Conservation (phyloP, 2,888 invertebrate genomes). For the Synergus japonicus region DNA sequence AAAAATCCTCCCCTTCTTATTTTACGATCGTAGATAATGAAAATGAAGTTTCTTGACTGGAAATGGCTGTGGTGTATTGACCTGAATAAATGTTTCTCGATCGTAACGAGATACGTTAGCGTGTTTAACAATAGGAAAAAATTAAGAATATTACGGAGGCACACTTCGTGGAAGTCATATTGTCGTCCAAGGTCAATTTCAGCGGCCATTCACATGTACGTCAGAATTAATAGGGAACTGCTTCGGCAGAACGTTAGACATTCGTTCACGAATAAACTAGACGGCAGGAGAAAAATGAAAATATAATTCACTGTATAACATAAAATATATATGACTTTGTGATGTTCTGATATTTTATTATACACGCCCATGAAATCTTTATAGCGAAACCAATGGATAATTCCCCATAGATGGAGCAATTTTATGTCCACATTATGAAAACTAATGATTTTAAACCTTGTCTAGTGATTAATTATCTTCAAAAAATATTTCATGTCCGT, state of each 20-base stretch:
- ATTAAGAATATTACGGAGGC: conserved; percentile 40
- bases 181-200: conserved; percentile 40
- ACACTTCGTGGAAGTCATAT: conserved; percentile 39
- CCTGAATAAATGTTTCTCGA: background rate
- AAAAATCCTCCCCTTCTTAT: background rate
- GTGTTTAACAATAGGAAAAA: conserved; percentile 24
- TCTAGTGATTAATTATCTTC: background rate
- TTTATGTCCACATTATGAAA: background rate
- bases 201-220: conserved; percentile 37
- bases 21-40: background rate
- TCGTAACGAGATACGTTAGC: conserved; percentile 6
- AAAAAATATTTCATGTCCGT: background rate
- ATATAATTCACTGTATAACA: background rate
- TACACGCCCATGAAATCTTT: background rate
- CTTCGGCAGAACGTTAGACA: conserved; percentile 31
- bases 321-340: background rate
- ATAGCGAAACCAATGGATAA: background rate
- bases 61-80: background rate
- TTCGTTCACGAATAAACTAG: conserved; percentile 25
- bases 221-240: conserved; percentile 37
- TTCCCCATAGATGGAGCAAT: background rate
- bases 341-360: background rate
- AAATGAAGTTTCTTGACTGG: background rate
- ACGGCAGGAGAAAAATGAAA: conserved; percentile 9
- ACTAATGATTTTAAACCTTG: background rate